Evolutionary conservation across 2,888 invertebrate species (phyloP).

Genomic region (Aspidiotus rigidus): DNA sequence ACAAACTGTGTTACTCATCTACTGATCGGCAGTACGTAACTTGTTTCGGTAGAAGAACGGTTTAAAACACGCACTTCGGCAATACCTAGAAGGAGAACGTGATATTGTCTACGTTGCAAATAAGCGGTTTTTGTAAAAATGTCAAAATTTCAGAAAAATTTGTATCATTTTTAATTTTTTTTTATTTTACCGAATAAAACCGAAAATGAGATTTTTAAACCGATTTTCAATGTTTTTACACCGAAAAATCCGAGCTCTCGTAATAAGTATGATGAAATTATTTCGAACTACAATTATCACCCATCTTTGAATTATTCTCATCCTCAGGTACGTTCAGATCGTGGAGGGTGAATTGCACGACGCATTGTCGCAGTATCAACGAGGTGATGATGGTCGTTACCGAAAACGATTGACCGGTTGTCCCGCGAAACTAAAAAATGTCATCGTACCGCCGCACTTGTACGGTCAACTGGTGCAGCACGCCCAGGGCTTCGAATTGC

Average conservation of each 20-base stretch:
- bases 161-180: no score
- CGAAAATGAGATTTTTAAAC: no score
- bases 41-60: no score
- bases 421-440: constrained; percentile 41
- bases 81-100: no score
- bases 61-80: no score
- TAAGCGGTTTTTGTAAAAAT: neutral
- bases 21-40: no score
- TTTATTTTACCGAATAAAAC: no score
- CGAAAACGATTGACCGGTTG: constrained; percentile 55
- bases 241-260: neutral
- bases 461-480: constrained; percentile 75
- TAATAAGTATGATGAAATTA: constrained; percentile 9
- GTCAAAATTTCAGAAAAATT: no score
- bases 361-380: constrained; percentile 71
- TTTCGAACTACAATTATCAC: neutral
- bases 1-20: no score
- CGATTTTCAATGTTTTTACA: no score
- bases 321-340: constrained; percentile 65
- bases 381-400: constrained; percentile 67
- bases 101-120: no score
- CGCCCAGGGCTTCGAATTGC: constrained; percentile 50
- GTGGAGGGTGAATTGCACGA: constrained; percentile 84
- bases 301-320: no score
- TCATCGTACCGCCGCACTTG: constrained; percentile 62